Percentiles rank a stretch among this genome's conserved stretches.
phyloP scores from a whole-genome alignment of 2,797 vertebrate genomes.

The Pseudomugil tenellus region DNA sequence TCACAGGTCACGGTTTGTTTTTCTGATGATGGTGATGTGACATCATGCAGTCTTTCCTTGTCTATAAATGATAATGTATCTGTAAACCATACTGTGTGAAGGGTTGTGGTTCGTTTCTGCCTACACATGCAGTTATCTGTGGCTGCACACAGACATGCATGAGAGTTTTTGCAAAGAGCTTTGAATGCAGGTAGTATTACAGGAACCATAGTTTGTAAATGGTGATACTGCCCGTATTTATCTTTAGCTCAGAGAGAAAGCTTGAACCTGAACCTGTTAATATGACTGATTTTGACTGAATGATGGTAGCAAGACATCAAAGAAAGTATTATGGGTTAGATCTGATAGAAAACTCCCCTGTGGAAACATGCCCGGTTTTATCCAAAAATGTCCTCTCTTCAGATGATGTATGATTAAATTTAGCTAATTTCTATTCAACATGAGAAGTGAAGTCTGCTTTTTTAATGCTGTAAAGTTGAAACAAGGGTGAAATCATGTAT shows the following conservation, averaged over 20 bases:
- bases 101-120: slow-evolving; percentile 38
- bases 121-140: slow-evolving; percentile 39
- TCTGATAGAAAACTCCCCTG: slow-evolving; percentile 11
- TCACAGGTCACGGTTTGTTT: slow-evolving; percentile 17
- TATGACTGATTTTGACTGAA: neutral
- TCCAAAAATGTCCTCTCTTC: neutral
- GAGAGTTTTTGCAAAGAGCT: neutral
- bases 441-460: neutral
- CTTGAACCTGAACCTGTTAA: neutral
- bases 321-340: slow-evolving; percentile 13
- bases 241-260: neutral
- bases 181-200: neutral
- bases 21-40: slow-evolving; percentile 16
- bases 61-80: slow-evolving; percentile 44
- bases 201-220: neutral
- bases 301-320: neutral
- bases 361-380: neutral
- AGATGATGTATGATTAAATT: neutral
- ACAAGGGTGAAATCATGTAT: neutral
- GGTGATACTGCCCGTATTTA: neutral
- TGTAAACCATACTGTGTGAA: slow-evolving; percentile 18
- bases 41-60: slow-evolving; percentile 16
- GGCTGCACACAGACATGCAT: slow-evolving; percentile 3
- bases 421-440: neutral
- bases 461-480: neutral